Base-by-base conservation (phyloP, 2,888 invertebrate genomes). In the Cremastobaeus sp. region DNA sequence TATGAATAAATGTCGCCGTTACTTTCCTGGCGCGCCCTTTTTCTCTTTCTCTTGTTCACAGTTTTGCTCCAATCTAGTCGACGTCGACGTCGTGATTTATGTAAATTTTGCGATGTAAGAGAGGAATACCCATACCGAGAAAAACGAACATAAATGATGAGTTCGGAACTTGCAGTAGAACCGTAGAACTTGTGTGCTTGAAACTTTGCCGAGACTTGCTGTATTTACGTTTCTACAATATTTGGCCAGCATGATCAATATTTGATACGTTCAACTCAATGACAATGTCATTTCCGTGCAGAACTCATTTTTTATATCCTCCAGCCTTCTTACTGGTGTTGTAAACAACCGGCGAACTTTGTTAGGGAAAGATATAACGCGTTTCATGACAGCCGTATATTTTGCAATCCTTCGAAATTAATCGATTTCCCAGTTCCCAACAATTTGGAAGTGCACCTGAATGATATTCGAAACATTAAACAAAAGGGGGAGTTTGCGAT, bases 121-220 rank as follows among this genome's bases (percentile, higher is more conserved):
- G 66, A 47, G 72, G 66, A 60, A 73, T 62, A 73, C 66, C 52
- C 60, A 73, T 66, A 66, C 55, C 28, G 43, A 30, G 66, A 60
- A 73, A 73, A 73, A 66, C 72, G 66, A 73, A 73, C 66, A 66
- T 55, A 66, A 73, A 73, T 66, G 72, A 73, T 73, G 68, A 73
- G 73, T 73, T 73, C 35, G 66, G 62, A 68, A 73, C 55, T 73
- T 66, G 54, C 21, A 60, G 43, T 55, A 41, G 55, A 66, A 72
- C 60, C 47, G 28, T 41, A 60, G 60, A 72, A 72, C 64, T 72
- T 72, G 60, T 52, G 54, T 47, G 60, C 66, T 55, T 30, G 60
- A 72, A 72, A 72, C 66, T 66, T 72, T 66, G 57, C 55, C 65
- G 64, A 57, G 59, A 66, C 66, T 60, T 72, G 54, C 72, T 48